These are phyloP conservation scores for Axis porcinus DNA, from an alignment of 2,113 vertebrate genomes.

Conservation along the genomic window DNA sequence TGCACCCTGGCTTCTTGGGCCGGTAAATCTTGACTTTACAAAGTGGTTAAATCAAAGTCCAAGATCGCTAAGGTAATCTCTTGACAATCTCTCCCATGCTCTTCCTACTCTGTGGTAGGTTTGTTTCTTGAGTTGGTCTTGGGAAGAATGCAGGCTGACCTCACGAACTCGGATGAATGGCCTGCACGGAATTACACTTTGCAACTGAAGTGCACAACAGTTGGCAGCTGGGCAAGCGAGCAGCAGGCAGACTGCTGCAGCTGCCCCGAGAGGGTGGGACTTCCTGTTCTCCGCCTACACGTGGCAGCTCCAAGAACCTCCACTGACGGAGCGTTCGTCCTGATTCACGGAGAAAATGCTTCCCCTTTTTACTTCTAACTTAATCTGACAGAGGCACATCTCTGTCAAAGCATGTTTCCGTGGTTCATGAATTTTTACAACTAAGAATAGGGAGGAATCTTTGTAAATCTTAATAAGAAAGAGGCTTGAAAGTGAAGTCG, in stretches of 20 bases:
- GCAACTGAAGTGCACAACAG: background rate
- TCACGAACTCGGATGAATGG: background rate
- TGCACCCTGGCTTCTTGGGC: background rate
- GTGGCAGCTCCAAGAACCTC: background rate
- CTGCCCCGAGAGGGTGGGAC: background rate
- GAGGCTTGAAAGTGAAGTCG: background rate
- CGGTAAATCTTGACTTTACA: background rate
- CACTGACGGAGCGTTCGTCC: background rate
- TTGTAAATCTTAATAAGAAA: background rate
- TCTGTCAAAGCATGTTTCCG: background rate
- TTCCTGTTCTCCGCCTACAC: background rate
- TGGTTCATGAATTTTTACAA: background rate
- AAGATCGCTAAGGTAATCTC: background rate
- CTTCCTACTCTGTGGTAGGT: background rate
- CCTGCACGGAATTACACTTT: no score
- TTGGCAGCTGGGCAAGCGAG: fast-evolving
- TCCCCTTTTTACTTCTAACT: background rate
- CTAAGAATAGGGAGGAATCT: background rate
- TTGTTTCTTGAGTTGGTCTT: background rate
- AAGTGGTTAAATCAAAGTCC: background rate
- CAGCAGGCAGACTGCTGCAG: no score
- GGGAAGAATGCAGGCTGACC: background rate
- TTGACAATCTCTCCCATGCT: background rate
- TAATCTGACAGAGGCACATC: background rate
- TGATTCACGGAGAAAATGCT: background rate